phyloP scores from a whole-genome alignment of 2,888 invertebrate species.

The Mactromeris polynyma region DNA sequence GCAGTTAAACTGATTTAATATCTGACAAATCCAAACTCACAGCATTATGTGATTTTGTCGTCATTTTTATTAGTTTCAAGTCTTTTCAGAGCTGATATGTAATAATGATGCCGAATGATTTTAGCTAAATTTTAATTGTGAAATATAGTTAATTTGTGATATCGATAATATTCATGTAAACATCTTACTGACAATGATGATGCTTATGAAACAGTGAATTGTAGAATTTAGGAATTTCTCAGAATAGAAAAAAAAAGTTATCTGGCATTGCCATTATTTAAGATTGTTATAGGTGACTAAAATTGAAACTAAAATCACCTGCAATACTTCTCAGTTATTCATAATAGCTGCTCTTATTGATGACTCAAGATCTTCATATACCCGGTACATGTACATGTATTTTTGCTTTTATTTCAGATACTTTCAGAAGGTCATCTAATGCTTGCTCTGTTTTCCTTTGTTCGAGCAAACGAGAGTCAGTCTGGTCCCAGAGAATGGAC shows the following conservation, averaged over 20 bases:
- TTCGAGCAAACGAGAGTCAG: conserved; percentile 83
- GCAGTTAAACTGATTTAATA: background rate
- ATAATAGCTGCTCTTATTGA: too few relatives aligned
- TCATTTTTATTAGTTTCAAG: too few relatives aligned
- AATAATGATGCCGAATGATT: background rate
- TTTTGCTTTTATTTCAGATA: conserved; percentile 76
- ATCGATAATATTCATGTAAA: too few relatives aligned
- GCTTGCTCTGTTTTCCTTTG: conserved; percentile 86
- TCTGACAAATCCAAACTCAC: too few relatives aligned
- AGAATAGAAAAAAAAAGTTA: background rate
- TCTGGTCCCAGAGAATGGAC: conserved; percentile 84
- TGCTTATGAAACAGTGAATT: too few relatives aligned
- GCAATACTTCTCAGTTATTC: background rate
- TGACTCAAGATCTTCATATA: too few relatives aligned
- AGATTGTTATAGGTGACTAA: background rate
- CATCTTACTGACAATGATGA: too few relatives aligned
- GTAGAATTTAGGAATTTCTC: background rate
- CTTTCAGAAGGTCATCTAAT: conserved; percentile 86
- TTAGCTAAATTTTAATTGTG: background rate
- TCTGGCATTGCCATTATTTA: background rate
- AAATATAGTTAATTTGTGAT: too few relatives aligned
- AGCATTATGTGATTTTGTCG: too few relatives aligned
- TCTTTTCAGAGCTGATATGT: background rate
- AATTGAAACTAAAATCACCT: background rate
- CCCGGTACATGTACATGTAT: too few relatives aligned